These are phyloP conservation scores for fruit fly (Drosophila melanogaster) DNA, from an alignment of 1,140 invertebrate species.

Conservation along the genomic window DNA sequence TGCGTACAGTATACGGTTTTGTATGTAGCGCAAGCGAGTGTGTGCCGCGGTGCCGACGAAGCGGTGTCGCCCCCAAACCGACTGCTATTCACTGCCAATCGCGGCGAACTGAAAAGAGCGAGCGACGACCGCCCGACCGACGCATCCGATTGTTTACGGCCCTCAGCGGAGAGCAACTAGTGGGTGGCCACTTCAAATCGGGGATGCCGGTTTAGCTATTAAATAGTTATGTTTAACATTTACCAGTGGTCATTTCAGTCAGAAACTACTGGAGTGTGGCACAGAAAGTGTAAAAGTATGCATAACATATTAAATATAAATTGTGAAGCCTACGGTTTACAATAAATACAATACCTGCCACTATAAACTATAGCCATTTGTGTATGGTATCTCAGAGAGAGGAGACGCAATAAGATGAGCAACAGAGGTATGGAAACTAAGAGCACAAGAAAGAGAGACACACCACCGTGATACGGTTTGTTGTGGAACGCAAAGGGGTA, in stretches of 20 bases:
- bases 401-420: not conserved
- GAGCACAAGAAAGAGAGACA: not conserved
- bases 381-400: not conserved
- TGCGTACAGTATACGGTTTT: constrained; percentile 50
- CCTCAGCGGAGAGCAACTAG: constrained; percentile 32
- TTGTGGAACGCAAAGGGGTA: constrained; percentile 43
- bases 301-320: no score
- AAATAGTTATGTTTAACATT: not conserved
- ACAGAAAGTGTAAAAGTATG: no score
- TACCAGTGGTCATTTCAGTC: not conserved
- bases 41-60: constrained; percentile 5
- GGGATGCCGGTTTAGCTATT: not conserved
- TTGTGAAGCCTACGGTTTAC: no score
- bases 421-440: constrained; percentile 3
- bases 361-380: not conserved
- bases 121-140: constrained; percentile 19
- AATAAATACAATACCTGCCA: no score
- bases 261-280: not conserved
- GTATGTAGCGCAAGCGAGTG: constrained; percentile 19
- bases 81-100: constrained; percentile 32
- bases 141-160: constrained; percentile 40
- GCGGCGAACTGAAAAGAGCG: constrained; percentile 22
- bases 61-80: constrained; percentile 41
- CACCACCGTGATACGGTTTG: not conserved
- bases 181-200: constrained; percentile 20